Base-by-base conservation (phyloP, 2,888 invertebrate species). In the Cotesia congregata region DNA sequence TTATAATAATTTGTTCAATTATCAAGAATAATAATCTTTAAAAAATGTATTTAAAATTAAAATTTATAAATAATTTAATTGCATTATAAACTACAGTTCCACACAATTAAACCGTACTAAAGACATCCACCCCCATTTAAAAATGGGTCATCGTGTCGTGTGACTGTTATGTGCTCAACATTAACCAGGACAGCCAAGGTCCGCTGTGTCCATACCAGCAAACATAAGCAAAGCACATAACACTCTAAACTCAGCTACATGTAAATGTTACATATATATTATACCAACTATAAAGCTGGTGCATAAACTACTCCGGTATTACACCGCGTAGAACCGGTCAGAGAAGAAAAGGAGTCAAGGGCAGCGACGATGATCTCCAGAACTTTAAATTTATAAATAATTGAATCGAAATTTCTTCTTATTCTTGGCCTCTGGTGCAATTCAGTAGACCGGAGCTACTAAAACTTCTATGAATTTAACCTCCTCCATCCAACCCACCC, bases 271-370 rank as follows among this genome's bases (percentile, higher is more conserved):
- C 20, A 20, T 30, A 30, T 30, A 30, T 2, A 30, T 30, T 30
- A 30, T 30, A 30, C 3, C 30, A 30, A 30, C 30, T 30, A 30
- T 30, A 30, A 30, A 30, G 30, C 30, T 30, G 30, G 30, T 30
- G 30, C 30, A 30, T 30, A 30, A 30, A 30, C 30, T 30, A 30
- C 30, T 30, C 30, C 30, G 9, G 50, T 12, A 50, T 7, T 12
- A 50, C 50, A 50, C 12, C 12, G 50, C 12, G 65, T 50, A 61
- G 39, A 65, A 17, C 40, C 41, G 39, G 20, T 12, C 39, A 50
- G 17, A 50, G 72, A 64, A 71, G 71, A 67, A 77, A 77, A 77
- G 67, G 74, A 74, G 74, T 74, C 74, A 74, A 77, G 74, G 77
- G 77, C 77, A 74, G 12, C 65, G 30, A 61, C 64, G 59, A 70